Conservation (phyloP, 2,888 invertebrate genomes). For the Platypus cylindrus region DNA sequence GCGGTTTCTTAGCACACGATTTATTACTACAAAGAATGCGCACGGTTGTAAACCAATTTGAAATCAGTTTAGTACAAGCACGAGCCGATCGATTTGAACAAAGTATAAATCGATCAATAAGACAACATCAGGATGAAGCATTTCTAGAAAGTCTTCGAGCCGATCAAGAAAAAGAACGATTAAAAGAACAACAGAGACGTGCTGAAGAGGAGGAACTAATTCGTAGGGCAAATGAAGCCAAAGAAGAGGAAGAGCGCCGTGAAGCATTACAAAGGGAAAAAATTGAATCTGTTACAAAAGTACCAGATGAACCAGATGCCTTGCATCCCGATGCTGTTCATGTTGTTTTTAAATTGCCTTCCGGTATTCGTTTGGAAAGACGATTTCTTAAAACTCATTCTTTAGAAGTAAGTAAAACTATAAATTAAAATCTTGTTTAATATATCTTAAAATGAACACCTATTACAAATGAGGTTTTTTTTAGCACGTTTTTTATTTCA, state of each 20-base stretch:
- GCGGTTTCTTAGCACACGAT: constrained; percentile 65
- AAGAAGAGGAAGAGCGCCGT: constrained; percentile 36
- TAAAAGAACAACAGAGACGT: constrained; percentile 45
- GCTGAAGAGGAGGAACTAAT: constrained; percentile 41
- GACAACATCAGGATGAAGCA: constrained; percentile 88
- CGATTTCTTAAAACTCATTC: constrained; percentile 72
- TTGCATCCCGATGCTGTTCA: constrained; percentile 58
- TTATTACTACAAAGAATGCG: constrained; percentile 59
- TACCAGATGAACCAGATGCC: constrained; percentile 67
- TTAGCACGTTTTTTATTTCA: constrained; percentile 86
- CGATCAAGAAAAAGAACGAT: constrained; percentile 88
- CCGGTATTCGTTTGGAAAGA: constrained; percentile 76
- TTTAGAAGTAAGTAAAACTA: constrained; percentile 52
- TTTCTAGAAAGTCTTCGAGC: constrained; percentile 82
- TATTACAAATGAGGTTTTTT: background rate
- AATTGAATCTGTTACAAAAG: constrained; percentile 46
- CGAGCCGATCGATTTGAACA: constrained; percentile 60
- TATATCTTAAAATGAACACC: no score
- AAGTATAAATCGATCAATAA: constrained; percentile 57
- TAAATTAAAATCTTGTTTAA: background rate
- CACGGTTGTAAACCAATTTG: constrained; percentile 72
- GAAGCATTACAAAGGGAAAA: constrained; percentile 53
- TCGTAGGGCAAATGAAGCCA: constrained; percentile 32
- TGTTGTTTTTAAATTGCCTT: constrained; percentile 83
- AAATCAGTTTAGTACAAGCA: constrained; percentile 74